Evolutionary conservation across 2,113 vertebrate genomes (phyloP).

Genomic region (Pollimyrus isidori): DNA sequence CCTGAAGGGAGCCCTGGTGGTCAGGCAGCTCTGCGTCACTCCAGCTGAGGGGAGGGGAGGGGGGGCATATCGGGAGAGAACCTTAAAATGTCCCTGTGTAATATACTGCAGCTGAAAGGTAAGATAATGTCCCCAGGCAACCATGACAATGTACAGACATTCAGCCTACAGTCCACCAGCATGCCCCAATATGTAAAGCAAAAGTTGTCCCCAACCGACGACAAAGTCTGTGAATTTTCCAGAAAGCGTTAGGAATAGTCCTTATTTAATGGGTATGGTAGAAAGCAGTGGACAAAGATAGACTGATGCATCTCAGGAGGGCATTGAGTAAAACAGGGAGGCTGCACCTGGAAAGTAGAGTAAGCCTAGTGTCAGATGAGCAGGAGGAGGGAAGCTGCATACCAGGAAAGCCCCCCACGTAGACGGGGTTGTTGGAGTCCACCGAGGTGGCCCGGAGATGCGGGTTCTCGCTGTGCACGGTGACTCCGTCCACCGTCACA

Average conservation of each 20-base stretch:
- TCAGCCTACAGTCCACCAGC: neutral
- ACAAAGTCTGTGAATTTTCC: neutral
- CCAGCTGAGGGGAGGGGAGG: slow-evolving; percentile 50
- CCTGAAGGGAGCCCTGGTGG: slow-evolving; percentile 61
- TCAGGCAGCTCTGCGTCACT: slow-evolving; percentile 86
- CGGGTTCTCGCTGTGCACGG: slow-evolving; percentile 65
- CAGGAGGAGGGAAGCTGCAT: slow-evolving; percentile 30
- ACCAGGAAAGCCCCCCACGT: slow-evolving; percentile 87
- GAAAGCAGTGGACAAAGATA: neutral
- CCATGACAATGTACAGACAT: neutral
- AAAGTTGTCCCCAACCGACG: neutral
- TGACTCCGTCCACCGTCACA: slow-evolving; percentile 66
- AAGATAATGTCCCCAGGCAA: neutral
- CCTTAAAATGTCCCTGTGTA: neutral
- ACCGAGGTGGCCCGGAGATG: slow-evolving; percentile 84
- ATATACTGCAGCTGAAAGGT: neutral
- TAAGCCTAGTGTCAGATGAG: neutral
- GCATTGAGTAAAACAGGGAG: neutral
- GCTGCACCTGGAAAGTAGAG: neutral
- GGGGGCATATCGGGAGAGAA: neutral
- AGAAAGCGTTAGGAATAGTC: neutral
- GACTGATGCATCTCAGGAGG: neutral
- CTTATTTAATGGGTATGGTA: neutral
- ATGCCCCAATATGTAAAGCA: slow-evolving; percentile 3
- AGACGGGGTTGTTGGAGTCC: slow-evolving; percentile 88